A percentile compares a stretch with the other conserved stretches of the same genome.
phyloP scores from a whole-genome alignment of 2,888 invertebrate genomes.

The Drosophila conformis region DNA sequence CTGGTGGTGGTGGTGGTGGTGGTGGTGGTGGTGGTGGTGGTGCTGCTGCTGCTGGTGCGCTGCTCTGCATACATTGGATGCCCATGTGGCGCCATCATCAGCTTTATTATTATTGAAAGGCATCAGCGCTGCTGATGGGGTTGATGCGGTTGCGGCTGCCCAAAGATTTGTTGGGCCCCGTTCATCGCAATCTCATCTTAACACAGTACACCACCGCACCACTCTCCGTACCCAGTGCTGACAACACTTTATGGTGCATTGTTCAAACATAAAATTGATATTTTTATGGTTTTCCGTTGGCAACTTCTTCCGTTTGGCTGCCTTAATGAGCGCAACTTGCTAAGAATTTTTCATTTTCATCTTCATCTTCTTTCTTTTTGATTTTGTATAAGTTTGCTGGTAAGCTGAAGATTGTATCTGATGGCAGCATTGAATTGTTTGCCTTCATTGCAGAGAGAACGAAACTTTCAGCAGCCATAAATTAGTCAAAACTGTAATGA shows the following conservation, averaged over 20 bases:
- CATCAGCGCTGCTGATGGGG: conserved; percentile 43
- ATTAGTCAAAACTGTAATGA: background rate
- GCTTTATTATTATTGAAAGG: conserved; percentile 65
- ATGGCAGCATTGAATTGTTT: conserved; percentile 26
- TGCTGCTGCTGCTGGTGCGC: conserved; percentile 3
- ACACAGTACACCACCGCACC: conserved; percentile 5
- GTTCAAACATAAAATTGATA: conserved; percentile 71
- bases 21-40: background rate
- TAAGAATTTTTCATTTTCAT: conserved; percentile 22
- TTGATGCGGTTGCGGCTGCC: conserved; percentile 38
- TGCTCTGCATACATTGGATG: conserved; percentile 7
- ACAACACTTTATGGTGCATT: conserved; percentile 60
- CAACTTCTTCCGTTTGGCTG: conserved; percentile 39
- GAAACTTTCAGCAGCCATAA: conserved; percentile 2
- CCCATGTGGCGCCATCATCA: conserved; percentile 58
- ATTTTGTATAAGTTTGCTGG: conserved; percentile 17
- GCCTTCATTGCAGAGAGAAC: conserved; percentile 8
- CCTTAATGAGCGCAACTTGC: conserved; percentile 64
- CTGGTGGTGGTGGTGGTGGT: background rate
- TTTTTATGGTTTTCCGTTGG: conserved; percentile 55
- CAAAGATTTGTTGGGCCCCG: conserved; percentile 33
- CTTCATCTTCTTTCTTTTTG: conserved; percentile 2
- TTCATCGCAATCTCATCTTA: conserved; percentile 49
- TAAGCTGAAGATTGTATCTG: conserved; percentile 18
- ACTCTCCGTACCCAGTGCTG: background rate